phyloP scores from a whole-genome alignment of 2,797 vertebrate genomes.

The Sebastes melanostomus region DNA sequence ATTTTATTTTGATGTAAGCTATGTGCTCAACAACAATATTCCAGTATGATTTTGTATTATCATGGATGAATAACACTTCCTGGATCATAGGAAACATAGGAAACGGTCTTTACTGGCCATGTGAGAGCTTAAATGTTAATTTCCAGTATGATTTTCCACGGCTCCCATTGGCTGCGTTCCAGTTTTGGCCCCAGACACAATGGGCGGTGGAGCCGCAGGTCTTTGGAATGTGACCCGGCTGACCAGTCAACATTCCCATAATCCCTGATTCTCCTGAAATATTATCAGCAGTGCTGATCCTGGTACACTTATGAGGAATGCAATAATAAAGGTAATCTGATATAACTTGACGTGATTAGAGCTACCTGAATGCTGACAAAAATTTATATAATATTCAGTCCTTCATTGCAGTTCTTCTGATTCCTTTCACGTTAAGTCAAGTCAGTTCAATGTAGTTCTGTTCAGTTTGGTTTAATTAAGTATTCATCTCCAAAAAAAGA shows the following conservation, averaged over 20 bases:
- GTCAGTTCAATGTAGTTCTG: not conserved
- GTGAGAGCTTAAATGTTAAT: conserved; percentile 40
- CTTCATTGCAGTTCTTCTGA: not conserved
- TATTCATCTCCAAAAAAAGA: not conserved
- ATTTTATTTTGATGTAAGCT: not conserved
- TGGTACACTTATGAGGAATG: conserved; percentile 10
- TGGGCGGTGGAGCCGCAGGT: conserved; percentile 79
- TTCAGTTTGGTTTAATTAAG: not conserved
- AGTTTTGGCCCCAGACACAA: conserved; percentile 76
- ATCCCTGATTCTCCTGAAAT: conserved; percentile 36
- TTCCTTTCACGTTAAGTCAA: not conserved
- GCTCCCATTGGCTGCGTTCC: conserved; percentile 38
- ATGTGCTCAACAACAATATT: not conserved
- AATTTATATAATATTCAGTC: not conserved
- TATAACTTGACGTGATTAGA: not conserved
- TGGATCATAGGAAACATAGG: conserved; percentile 31
- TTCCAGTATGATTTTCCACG: conserved; percentile 62
- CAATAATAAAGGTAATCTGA: not conserved
- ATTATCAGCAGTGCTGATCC: conserved; percentile 7
- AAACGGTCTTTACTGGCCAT: conserved; percentile 10
- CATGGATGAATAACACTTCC: conserved; percentile 34
- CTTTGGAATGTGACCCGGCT: conserved; percentile 81
- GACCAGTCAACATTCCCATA: conserved; percentile 68
- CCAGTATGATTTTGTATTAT: not conserved
- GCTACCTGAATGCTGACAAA: not conserved